Evolutionary conservation across 2,888 invertebrate species (phyloP), one percentile per base, ranked within the genome.

Genomic region (Stramonita haemastoma): DNA sequence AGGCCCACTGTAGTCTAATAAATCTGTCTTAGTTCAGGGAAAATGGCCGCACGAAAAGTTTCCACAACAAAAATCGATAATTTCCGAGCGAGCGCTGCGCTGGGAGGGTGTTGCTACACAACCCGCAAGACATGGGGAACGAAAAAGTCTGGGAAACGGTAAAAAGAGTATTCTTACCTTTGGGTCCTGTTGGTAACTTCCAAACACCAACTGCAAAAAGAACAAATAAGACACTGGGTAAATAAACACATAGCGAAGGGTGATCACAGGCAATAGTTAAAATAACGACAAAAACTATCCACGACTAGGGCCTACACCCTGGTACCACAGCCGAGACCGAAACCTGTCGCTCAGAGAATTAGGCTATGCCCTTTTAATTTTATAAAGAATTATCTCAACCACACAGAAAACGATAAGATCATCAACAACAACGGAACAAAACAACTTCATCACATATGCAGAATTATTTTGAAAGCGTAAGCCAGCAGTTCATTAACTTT

Each of bases 141-240:
- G 57, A 87, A 86, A 70, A 87, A 84, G 87, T 83, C 70, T 86
- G 86, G 86, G 90, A 88, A 86, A 88, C 86, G 86, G 81, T 56
- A 70, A 81, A 89, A 89, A 66, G 79, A 57, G n/a, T 77, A 66
- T 26, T 87, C 36, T 92, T 93, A 95, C 95, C 95, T 95, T 93
- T 73, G 94, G 94, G 85, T 95, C 94, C 56, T 92, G 90, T 91
- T 95, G 94, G 91, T 95, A 93, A 91, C 94, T 94, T 32, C 94
- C 92, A 57, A 95, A 95, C 91, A 95, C 90, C 91, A 93, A 93
- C 95, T 95, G 93, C 79, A 94, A 94, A 81, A 89, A 89, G 90
- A 90, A 88, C 84, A 88, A 77, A 89, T 26, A 83, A 32, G 19
- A 87, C 4, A 60, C 19, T 19, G 26, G 4, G 32, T 66, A 32